A percentile compares a stretch with the other conserved stretches of the same genome.
phyloP scores from a whole-genome alignment of 2,113 vertebrate species.

The Muscicapa adusta region DNA sequence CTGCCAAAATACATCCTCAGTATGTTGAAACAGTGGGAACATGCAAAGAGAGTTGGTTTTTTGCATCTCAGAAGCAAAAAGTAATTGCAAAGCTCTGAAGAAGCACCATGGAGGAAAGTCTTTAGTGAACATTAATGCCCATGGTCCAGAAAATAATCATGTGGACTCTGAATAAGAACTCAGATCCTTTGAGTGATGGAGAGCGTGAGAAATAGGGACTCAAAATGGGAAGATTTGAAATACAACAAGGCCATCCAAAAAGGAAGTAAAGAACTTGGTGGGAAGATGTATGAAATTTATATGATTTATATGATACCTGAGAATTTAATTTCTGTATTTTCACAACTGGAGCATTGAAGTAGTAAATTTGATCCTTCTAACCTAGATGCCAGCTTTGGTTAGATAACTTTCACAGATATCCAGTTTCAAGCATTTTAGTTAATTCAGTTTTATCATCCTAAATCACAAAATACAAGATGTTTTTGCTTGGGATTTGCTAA shows the following conservation, averaged over 20 bases:
- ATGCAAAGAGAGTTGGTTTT: not conserved
- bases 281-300: not conserved
- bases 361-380: not conserved
- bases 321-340: not conserved
- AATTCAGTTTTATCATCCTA: not conserved
- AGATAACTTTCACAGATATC: not conserved
- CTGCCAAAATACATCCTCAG: not conserved
- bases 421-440: not conserved
- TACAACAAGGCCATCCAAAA: not conserved
- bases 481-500: not conserved
- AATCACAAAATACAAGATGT: not conserved
- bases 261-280: not conserved
- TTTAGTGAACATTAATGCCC: not conserved
- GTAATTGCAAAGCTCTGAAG: not conserved
- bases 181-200: not conserved
- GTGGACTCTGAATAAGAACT: not conserved
- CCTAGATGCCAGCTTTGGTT: not conserved
- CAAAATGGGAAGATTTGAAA: not conserved
- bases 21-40: not conserved
- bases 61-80: not conserved
- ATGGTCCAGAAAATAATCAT: not conserved
- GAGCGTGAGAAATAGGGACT: not conserved
- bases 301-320: fast-evolving
- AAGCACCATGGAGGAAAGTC: not conserved
- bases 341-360: not conserved